These are phyloP conservation scores for Leptinotarsa rubiginosa DNA, from an alignment of 2,888 invertebrate species.

Conservation along the genomic window DNA sequence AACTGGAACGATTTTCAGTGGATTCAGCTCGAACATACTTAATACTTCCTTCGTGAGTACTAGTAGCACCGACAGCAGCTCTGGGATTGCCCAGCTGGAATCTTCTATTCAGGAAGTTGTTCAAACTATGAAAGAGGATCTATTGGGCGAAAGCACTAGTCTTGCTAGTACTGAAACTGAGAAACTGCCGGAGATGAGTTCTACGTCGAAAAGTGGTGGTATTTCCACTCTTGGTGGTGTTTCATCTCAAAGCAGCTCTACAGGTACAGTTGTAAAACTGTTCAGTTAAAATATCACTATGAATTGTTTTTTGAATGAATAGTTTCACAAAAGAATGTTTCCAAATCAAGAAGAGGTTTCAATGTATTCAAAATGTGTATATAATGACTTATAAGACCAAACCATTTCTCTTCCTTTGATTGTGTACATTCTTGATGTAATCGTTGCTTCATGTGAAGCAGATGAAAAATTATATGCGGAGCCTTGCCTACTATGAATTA, in stretches of 20 bases:
- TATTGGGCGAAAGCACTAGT: conserved; percentile 46
- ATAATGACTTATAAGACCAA: too few species aligned
- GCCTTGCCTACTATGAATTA: background rate
- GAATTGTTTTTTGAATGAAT: too few species aligned
- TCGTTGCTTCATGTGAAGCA: too few species aligned
- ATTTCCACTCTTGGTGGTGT: background rate
- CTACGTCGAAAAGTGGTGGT: conserved; percentile 6
- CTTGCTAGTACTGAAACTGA: conserved; percentile 65
- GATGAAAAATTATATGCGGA: too few species aligned
- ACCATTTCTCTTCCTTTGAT: too few species aligned
- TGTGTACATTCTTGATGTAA: too few species aligned
- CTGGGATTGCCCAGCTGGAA: conserved; percentile 55
- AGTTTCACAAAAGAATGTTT: too few species aligned
- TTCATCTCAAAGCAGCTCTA: background rate
- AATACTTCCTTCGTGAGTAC: background rate
- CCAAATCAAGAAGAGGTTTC: too few species aligned
- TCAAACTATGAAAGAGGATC: conserved; percentile 55
- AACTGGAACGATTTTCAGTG: conserved; percentile 52
- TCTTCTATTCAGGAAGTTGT: conserved; percentile 65
- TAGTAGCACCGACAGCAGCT: background rate
- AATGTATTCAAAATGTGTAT: too few species aligned
- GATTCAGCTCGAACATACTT: background rate
- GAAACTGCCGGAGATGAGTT: conserved; percentile 58
- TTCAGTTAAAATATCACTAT: too few species aligned
- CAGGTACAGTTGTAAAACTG: conserved; percentile 1